phyloP scores from a whole-genome alignment of 2,888 invertebrate species.

The Ganaspis brasiliensis region DNA sequence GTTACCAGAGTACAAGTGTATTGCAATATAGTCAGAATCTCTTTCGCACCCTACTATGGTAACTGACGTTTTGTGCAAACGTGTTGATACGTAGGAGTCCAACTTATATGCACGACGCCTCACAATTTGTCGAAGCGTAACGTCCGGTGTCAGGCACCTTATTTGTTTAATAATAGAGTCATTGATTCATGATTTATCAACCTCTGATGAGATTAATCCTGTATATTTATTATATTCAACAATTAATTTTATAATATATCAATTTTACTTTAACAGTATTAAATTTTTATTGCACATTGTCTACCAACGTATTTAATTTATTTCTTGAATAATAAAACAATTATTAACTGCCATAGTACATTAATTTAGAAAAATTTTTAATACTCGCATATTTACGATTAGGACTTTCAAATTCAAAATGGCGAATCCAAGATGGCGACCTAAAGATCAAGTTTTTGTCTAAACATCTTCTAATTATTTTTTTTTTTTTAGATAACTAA shows the following conservation, averaged over 20 bases:
- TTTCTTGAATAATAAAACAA: no score
- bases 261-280: not conserved
- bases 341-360: no score
- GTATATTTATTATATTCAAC: not conserved
- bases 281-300: no score
- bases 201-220: not conserved
- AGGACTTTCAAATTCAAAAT: no score
- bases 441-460: no score
- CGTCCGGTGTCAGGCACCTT: constrained; percentile 38
- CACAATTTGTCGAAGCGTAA: constrained; percentile 29
- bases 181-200: constrained; percentile 25
- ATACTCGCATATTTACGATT: no score
- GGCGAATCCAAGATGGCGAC: no score
- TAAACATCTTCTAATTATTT: no score
- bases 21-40: constrained; percentile 26
- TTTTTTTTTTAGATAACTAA: no score
- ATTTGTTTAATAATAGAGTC: constrained; percentile 33
- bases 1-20: not conserved
- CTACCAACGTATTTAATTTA: no score
- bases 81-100: constrained; percentile 29
- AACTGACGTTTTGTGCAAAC: constrained; percentile 3
- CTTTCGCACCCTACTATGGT: not conserved
- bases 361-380: no score
- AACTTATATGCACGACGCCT: constrained; percentile 34
- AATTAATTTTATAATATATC: not conserved